These are phyloP conservation scores for Patella caerulea DNA, from an alignment of 2,888 invertebrate genomes.

Conservation along the genomic window DNA sequence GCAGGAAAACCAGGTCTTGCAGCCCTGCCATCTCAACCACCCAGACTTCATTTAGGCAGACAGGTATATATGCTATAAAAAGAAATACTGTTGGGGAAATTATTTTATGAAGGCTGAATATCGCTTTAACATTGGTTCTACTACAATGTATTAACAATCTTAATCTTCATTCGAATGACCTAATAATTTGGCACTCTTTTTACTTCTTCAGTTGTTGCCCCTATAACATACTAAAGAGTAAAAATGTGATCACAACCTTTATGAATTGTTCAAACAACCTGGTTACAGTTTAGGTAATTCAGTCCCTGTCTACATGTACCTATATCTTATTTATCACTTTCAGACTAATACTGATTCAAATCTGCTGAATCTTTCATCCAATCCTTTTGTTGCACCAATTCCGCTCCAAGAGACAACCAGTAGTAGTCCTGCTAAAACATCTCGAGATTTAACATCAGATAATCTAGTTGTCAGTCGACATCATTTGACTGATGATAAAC, in stretches of 20 bases:
- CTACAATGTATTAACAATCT: background rate
- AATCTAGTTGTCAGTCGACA: constrained; percentile 54
- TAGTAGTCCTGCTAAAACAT: constrained; percentile 7
- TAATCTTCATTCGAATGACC: constrained; percentile 10
- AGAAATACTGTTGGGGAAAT: background rate
- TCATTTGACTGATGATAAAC: constrained; percentile 59
- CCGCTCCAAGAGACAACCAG: constrained; percentile 10
- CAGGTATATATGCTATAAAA: background rate
- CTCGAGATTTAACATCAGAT: constrained; percentile 43
- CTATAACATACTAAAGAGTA: no score
- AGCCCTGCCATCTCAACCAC: constrained; percentile 22
- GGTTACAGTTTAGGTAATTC: no score
- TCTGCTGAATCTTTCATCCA: constrained; percentile 35
- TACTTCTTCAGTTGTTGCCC: no score
- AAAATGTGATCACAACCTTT: no score
- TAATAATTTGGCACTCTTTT: background rate
- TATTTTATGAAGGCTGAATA: background rate
- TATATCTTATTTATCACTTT: no score
- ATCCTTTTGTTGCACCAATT: constrained; percentile 46
- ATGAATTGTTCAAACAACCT: no score
- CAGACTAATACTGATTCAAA: constrained; percentile 4
- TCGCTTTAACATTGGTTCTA: background rate
- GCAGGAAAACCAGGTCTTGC: constrained; percentile 60
- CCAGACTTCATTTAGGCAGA: constrained; percentile 32
- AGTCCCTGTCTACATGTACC: no score